A percentile compares a stretch with the other conserved stretches of the same genome.
These are phyloP conservation scores for Ctenopoma kingsleyae DNA, from an alignment of 2,797 vertebrate species.

Conservation along the genomic window DNA sequence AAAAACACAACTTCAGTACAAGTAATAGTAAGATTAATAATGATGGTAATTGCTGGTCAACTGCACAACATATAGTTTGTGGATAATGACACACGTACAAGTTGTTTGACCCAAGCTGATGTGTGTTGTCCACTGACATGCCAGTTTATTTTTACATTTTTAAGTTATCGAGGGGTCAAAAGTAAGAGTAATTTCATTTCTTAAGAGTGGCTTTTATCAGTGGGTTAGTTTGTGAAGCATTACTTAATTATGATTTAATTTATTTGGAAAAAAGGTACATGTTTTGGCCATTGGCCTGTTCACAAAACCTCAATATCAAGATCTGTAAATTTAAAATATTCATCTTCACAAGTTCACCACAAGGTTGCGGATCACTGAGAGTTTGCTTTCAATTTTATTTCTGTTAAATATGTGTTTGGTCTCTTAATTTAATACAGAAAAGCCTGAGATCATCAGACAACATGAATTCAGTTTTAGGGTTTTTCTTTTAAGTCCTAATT, in stretches of 20 bases:
- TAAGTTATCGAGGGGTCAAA: background rate
- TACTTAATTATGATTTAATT: background rate
- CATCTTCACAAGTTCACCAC: conserved; percentile 1
- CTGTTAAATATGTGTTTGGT: conserved; percentile 11
- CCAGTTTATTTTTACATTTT: conserved; percentile 25
- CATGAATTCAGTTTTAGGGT: conserved; percentile 1
- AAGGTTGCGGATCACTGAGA: conserved; percentile 7
- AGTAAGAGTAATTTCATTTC: background rate
- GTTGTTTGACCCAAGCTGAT: conserved; percentile 7
- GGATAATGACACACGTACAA: conserved; percentile 13
- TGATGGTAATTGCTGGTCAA: conserved; percentile 36
- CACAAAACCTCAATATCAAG: conserved; percentile 8
- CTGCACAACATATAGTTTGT: conserved; percentile 38
- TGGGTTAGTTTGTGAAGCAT: conserved; percentile 20
- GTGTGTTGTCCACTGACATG: conserved; percentile 21
- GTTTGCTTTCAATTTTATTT: background rate
- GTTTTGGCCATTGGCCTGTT: conserved; percentile 17
- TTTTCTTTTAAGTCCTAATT: background rate
- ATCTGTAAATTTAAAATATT: conserved; percentile 17
- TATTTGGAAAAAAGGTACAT: background rate
- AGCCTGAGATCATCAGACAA: background rate
- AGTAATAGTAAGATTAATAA: background rate
- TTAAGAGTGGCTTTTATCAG: background rate
- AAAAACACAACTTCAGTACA: conserved; percentile 5
- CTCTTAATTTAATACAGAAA: conserved; percentile 15